A percentile compares a stretch with the other conserved stretches of the same genome.
phyloP scores from a whole-genome alignment of 2,888 invertebrate genomes.

The Trileptium ribeirensis region DNA sequence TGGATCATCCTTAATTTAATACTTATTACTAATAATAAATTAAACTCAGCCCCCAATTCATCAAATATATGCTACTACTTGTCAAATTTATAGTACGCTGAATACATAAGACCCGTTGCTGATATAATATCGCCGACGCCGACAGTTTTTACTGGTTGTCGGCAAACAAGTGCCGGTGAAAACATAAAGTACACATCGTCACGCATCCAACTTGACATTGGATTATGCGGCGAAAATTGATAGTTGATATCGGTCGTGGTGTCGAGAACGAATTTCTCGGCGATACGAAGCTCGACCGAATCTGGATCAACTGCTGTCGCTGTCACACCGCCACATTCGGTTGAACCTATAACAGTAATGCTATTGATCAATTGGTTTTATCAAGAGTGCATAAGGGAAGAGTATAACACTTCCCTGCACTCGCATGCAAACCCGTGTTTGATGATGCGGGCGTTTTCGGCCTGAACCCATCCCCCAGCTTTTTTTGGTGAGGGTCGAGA shows the following conservation, averaged over 20 bases:
- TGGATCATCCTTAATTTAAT: no score
- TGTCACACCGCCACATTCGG: not conserved
- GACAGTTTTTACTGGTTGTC: slow-evolving; percentile 54
- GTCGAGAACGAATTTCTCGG: not conserved
- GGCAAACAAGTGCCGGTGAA: slow-evolving; percentile 56
- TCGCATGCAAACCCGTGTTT: no score
- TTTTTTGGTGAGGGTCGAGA: no score
- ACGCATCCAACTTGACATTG: slow-evolving; percentile 49
- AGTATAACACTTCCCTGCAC: no score
- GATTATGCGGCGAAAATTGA: slow-evolving; percentile 26
- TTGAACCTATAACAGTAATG: not conserved
- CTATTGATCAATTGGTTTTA: no score
- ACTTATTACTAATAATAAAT: no score
- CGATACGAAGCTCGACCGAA: not conserved
- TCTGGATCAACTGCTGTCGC: not conserved
- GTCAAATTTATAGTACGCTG: slow-evolving; percentile 48
- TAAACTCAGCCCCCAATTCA: no score
- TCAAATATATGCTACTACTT: no score
- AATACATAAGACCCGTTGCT: slow-evolving; percentile 54
- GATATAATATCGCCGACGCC: slow-evolving; percentile 57
- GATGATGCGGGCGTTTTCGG: no score
- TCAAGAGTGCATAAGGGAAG: no score
- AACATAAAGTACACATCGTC: slow-evolving; percentile 53
- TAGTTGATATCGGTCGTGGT: not conserved
- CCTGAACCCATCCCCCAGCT: no score